phyloP scores from a whole-genome alignment of 35 echinoderm and acorn worm species.

The Strongylocentrotus purpuratus region DNA sequence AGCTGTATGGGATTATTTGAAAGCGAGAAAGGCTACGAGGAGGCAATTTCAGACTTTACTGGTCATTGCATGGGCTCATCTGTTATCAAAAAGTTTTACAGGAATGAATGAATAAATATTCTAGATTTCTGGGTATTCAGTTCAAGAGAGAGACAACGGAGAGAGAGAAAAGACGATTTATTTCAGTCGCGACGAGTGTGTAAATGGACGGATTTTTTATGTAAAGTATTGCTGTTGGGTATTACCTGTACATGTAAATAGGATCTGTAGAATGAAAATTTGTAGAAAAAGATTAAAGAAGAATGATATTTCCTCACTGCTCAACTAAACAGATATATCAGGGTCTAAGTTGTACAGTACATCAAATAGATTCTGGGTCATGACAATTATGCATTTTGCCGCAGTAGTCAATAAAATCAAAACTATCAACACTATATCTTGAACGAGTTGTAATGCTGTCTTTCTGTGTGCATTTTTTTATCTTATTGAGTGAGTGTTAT shows the following conservation, averaged over 20 bases:
- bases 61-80: background rate
- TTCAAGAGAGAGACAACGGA: background rate
- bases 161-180: background rate
- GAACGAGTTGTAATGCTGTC: background rate
- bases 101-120: background rate
- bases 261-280: conserved; percentile 5
- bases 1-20: background rate
- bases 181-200: background rate
- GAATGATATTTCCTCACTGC: background rate
- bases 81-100: background rate
- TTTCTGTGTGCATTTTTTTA: background rate
- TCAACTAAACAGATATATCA: background rate
- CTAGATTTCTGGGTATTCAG: background rate
- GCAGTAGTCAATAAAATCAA: conserved; percentile 51
- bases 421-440: conserved; percentile 28
- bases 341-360: conserved; percentile 45
- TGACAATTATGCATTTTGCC: conserved; percentile 40
- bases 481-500: too few relatives aligned
- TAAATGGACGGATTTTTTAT: background rate
- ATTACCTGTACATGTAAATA: conserved; percentile 39
- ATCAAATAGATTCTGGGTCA: background rate
- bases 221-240: background rate
- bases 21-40: background rate
- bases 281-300: background rate
- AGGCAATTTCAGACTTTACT: background rate